Base-by-base conservation (phyloP, 2,113 vertebrate species). In the Columbina picui region DNA sequence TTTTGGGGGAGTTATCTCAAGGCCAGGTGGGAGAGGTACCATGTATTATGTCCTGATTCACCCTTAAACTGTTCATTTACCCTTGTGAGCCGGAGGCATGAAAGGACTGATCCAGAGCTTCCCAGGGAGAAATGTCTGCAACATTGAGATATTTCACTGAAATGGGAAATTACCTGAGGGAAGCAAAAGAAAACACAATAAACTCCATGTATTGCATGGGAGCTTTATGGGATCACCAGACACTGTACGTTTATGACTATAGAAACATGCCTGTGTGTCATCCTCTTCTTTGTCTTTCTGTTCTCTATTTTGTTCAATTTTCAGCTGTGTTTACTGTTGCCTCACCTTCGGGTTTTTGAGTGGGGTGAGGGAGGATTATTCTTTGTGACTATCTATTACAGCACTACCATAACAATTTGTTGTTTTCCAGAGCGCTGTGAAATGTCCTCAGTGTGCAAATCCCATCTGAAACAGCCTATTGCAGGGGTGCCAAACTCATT, bases 1-100 rank as follows among this genome's bases (percentile, higher is more conserved):
- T 78, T 80, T 75, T 52, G 52, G 38, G 78, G 77, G 65, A 70
- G 10, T 71, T 82, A 67, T 78, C 84, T 95, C 34, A 78, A 67
- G 29, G 55, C 57, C 34, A 36, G 61, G 49, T 78, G 36, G 39
- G 65, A 95, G 52, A 60, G 26, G 20, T 2, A 19, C 11, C 13
- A 4, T 11, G 13, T 36, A 6, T 49, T 70, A 41, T 29, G 18
- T 68, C 49, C 59, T 38, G 10, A 61, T 78, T 71, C 7, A 10
- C 6, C 22, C 19, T 15, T 49, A 45, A 68, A 45, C 63, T 84
- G 5, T 25, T 50, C 32, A 27, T 78, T 93, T 18, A 21, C 64
- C 10, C 5, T 38, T 36, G 12, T 5, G 4, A 75, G 26, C 13
- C 12, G 20, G 39, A 87, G 17, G 1, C 53, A 32, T 34, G 26